Evolutionary conservation across 2,888 invertebrate genomes (phyloP).

Genomic region (Campaea margaritaria): DNA sequence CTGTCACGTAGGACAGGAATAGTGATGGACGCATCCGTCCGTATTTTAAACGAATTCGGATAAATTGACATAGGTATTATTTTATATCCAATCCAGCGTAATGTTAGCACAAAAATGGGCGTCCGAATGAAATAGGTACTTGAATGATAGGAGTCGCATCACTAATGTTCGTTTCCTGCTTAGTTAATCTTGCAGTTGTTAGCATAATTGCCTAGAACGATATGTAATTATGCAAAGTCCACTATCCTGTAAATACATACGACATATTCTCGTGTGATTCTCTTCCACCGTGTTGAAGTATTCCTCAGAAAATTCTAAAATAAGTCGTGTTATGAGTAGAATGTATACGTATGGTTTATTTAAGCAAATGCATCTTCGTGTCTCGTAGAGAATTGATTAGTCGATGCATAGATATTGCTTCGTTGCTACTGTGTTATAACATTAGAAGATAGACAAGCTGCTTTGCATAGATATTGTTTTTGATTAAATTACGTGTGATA

Average conservation of each 20-base stretch:
- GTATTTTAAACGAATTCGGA: not conserved
- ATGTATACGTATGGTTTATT: conserved; percentile 61
- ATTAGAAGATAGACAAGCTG: conserved; percentile 44
- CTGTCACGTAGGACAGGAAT: conserved; percentile 3
- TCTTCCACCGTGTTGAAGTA: conserved; percentile 32
- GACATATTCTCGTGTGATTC: conserved; percentile 45
- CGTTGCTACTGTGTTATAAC: conserved; percentile 52
- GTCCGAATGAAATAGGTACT: too few relatives aligned
- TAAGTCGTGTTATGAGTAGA: conserved; percentile 59
- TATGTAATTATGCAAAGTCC: conserved; percentile 1
- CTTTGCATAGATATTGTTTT: conserved; percentile 49
- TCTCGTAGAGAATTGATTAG: conserved; percentile 55
- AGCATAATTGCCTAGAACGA: conserved; percentile 5
- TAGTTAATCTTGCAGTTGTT: not conserved
- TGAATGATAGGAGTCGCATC: not conserved
- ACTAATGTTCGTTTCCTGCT: not conserved
- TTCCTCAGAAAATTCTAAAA: conserved; percentile 41
- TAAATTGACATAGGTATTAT: not conserved
- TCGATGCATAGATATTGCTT: conserved; percentile 50
- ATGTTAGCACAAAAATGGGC: too few relatives aligned
- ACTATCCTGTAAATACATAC: conserved; percentile 33
- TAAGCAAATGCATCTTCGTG: conserved; percentile 59
- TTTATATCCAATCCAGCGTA: not conserved
- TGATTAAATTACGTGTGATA: conserved; percentile 39
- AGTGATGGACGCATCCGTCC: conserved; percentile 6